Evolutionary conservation across 2,113 vertebrate species (phyloP), one percentile per base, ranked within the genome.

Genomic region (Tamias sibiricus): DNA sequence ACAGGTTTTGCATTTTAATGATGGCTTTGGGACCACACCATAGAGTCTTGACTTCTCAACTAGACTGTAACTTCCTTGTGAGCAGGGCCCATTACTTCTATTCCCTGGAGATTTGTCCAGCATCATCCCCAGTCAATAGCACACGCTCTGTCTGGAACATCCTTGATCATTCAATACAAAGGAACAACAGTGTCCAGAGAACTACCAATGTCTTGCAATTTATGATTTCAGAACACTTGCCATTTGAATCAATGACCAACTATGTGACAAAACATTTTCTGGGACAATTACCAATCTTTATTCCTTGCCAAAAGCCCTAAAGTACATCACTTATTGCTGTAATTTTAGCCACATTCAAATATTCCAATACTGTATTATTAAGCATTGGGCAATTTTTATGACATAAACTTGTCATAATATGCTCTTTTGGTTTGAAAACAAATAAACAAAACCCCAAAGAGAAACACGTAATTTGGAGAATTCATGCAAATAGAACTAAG

Each of bases 341-440:
- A 19, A 62, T 85, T n/a, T 54, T 64, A 92, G 42, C 44, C 12
- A 93, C 64, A 96, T 37, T 35, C 26, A 94, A 68, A 92, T 91
- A 94, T 72, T 90, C 69, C 30, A 87, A 83, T 94, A 20, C 12
- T 35, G 91, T 97, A 32, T 69, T 96, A 96, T 86, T 94, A 95
- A 94, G 80, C 69, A 42, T 71, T 77, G 49, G 75, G 32, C 30
- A 91, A 54, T 76, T 59, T 79, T 85, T 47, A 89, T 83, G 96
- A 71, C 49, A 82, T 57, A 76, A 91, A 87, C 57, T 83, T 95
- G 87, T 89, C 49, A 80, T 90, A 59, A 66, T 66, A 44, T 81
- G 75, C 49, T 90, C 72, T 95, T 85, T 71, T 95, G n/a, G 64
- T 94, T 87, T 95, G 87, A 90, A 91, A 82, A 95, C 94, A 95